Base-by-base conservation (phyloP, 2,797 vertebrate species). In the Staurois parvus region DNA sequence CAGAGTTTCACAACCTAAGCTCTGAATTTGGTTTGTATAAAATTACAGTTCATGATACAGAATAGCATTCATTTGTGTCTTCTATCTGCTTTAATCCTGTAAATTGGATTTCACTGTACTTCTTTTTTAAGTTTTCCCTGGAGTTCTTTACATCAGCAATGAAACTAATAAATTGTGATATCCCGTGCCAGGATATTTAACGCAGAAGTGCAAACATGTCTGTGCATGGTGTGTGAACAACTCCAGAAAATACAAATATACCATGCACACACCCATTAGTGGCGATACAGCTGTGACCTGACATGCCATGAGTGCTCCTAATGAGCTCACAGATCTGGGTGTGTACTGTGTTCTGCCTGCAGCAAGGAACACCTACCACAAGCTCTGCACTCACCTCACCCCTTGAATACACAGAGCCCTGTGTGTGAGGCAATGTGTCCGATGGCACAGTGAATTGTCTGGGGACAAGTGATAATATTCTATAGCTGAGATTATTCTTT, bases 311-410 rank as follows among this genome's bases (percentile, higher is more conserved):
- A 52, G 40, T 34, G 12, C 32, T 37, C 76, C 42, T 56, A 30
- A 76, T 76, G 72, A 83, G 62, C 81, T 76, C 81, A 48, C 9
- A 52, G 28, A 76, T 34, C 21, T 68, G 59, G 72, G 62, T 76
- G 81, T 68, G 72, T 76, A 21, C 4, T 1, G 11, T 45, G 72
- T 15, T 37, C 26, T 56, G 73, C 45, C 45, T n/a, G 37, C 29
- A 48, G 52, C 11, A 30, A 76, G 40, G 29, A 56, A 56, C 73
- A 34, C 59, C 24, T 1, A 13, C 24, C 75, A 62, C 56, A 13
- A 12, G 37, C 29, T 48, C 26, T 52, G 48, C 73, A 40, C 30
- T 30, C 17, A 29, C 11, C 26, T 29, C 56, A 8, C 59, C 11
- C n/a, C n/a, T 24, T n/a, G 10, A 64, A 64, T 19, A 52, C 48